Evolutionary conservation across 1,140 invertebrate species (phyloP).

Genomic region (Paralvinella palmiformis): DNA sequence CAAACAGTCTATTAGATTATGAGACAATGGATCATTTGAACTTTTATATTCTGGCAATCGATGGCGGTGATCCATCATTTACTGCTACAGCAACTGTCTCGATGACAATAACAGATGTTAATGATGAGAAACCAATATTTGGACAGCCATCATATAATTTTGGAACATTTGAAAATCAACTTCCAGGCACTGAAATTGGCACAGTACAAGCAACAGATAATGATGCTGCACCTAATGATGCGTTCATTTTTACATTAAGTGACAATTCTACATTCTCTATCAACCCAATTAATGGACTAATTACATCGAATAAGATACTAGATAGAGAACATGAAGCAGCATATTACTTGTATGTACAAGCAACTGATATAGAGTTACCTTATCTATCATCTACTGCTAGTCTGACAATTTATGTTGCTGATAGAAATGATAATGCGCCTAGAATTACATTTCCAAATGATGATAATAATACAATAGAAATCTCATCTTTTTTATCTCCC

Average conservation of each 20-base stretch:
- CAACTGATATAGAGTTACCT: too few species aligned
- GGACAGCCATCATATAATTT: constrained; percentile 59
- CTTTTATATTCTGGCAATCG: constrained; percentile 78
- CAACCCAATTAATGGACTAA: too few species aligned
- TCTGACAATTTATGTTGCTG: too few species aligned
- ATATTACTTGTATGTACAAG: too few species aligned
- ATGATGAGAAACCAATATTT: constrained; percentile 90
- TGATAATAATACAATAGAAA: too few species aligned
- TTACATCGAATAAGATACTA: too few species aligned
- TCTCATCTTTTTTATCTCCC: too few species aligned
- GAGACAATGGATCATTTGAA: constrained; percentile 81
- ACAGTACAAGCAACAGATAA: constrained; percentile 16
- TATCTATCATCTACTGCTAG: too few species aligned
- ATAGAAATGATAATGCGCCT: too few species aligned
- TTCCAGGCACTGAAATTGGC: constrained; percentile 61
- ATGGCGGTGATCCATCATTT: constrained; percentile 64
- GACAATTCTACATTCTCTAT: too few species aligned
- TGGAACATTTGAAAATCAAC: constrained; percentile 66
- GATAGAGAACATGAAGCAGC: too few species aligned
- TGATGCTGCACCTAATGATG: constrained; percentile 9
- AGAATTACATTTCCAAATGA: too few species aligned
- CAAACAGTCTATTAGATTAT: constrained; percentile 54
- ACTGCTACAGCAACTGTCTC: constrained; percentile 64
- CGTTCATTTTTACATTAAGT: not conserved
- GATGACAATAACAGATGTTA: constrained; percentile 76